Conservation (phyloP, 2,888 invertebrate species). For the Drepanosiphum platanoidis region DNA sequence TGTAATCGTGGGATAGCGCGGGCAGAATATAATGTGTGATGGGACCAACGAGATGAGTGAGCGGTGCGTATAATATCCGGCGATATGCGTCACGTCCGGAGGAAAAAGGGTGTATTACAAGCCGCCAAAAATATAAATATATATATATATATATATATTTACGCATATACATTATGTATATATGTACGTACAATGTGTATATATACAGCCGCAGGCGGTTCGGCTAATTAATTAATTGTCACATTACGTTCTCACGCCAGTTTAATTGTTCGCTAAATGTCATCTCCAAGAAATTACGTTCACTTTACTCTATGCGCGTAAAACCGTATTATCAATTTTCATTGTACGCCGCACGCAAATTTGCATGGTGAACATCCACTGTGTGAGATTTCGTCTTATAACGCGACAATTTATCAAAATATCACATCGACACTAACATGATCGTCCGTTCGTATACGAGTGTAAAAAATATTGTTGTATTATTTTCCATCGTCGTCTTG, state of each 20-base stretch:
- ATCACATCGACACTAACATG: no score
- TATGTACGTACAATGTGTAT: neutral
- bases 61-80: conserved; percentile 46
- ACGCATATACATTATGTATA: neutral
- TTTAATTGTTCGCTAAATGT: conserved; percentile 56
- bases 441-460: no score
- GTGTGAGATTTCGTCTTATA: no score
- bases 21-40: conserved; percentile 29
- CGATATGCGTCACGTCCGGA: conserved; percentile 57
- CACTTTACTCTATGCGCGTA: conserved; percentile 18
- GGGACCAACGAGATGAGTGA: conserved; percentile 36
- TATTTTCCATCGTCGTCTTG: no score
- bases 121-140: conserved; percentile 21
- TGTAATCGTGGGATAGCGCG: conserved; percentile 53
- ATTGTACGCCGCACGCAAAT: conserved; percentile 19
- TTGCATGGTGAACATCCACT: neutral
- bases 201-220: conserved; percentile 1
- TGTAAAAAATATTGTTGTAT: no score
- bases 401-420: no score
- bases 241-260: conserved; percentile 54
- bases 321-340: neutral
- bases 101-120: conserved; percentile 53
- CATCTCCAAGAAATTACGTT: conserved; percentile 48
- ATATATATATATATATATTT: neutral
- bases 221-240: conserved; percentile 58